Percentiles rank a stretch among this genome's conserved stretches.
These are phyloP conservation scores for Xylophagus ater DNA, from an alignment of 2,888 invertebrate genomes.

Conservation along the genomic window DNA sequence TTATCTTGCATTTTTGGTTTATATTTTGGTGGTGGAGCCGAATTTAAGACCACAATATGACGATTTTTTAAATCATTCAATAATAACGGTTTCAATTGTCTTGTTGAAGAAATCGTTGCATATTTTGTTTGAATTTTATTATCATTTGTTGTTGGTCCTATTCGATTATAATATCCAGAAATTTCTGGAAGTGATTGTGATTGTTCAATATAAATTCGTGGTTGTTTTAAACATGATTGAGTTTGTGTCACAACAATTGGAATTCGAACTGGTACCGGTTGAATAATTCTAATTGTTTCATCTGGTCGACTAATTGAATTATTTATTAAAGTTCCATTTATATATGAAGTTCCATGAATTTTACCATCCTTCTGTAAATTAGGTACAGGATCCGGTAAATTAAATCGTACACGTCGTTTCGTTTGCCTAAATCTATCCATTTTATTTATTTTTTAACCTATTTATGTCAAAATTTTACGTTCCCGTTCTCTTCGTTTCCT, in stretches of 20 bases:
- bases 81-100: neutral
- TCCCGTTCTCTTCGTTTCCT: slow-evolving; percentile 2
- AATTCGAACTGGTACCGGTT: neutral
- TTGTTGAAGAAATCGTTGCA: neutral
- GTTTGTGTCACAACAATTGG: neutral
- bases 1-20: slow-evolving; percentile 5
- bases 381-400: slow-evolving; percentile 1
- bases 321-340: slow-evolving; percentile 6
- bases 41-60: slow-evolving; percentile 4
- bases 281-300: neutral
- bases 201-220: too few relatives aligned
- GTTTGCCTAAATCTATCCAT: slow-evolving; percentile 7
- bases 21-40: neutral
- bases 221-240: too few relatives aligned
- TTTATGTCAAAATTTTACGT: too few relatives aligned
- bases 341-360: slow-evolving; percentile 4
- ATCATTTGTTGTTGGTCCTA: too few relatives aligned
- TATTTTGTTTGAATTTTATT: too few relatives aligned
- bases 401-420: slow-evolving; percentile 8
- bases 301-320: too few relatives aligned
- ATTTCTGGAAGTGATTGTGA: too few relatives aligned
- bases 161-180: too few relatives aligned
- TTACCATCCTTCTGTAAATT: neutral
- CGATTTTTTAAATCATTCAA: slow-evolving; percentile 3
- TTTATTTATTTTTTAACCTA: too few relatives aligned